A percentile compares a stretch with the other conserved stretches of the same genome.
These are phyloP conservation scores for Entelurus aequoreus DNA, from an alignment of 2,113 vertebrate genomes.

Conservation along the genomic window DNA sequence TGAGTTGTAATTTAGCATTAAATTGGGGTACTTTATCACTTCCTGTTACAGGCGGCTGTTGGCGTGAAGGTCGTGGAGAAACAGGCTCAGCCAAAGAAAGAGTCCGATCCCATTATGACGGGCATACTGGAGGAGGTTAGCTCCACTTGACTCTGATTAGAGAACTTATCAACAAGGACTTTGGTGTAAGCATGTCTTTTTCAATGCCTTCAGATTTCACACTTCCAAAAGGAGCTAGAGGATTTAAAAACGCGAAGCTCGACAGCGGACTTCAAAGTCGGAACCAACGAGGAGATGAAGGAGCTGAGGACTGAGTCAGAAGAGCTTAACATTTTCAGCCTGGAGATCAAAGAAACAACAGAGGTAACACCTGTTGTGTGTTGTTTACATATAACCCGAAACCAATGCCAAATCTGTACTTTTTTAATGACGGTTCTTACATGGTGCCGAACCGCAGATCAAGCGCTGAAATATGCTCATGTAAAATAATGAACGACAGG, in stretches of 20 bases:
- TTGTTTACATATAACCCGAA: too few species aligned
- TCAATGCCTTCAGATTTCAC: constrained; percentile 75
- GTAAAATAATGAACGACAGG: too few species aligned
- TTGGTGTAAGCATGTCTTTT: not conserved
- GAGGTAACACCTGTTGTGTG: constrained; percentile 71
- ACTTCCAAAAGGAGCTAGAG: constrained; percentile 93
- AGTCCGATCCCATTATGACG: constrained; percentile 83
- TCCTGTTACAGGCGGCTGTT: constrained; percentile 39
- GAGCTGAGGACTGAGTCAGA: constrained; percentile 78
- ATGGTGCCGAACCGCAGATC: too few species aligned
- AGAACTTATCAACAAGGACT: not conserved
- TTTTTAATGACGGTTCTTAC: too few species aligned
- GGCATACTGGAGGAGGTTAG: constrained; percentile 92
- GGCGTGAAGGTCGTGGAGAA: constrained; percentile 73
- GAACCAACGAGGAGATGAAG: constrained; percentile 83
- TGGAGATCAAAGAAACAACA: constrained; percentile 92
- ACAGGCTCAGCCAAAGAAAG: constrained; percentile 79
- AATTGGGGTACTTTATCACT: constrained; percentile 1
- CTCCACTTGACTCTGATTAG: not conserved
- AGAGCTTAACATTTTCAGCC: constrained; percentile 80
- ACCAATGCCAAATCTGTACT: too few species aligned
- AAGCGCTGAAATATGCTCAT: too few species aligned
- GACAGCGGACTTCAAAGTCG: constrained; percentile 82
- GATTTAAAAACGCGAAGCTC: constrained; percentile 81
- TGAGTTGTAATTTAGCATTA: too few species aligned